Conservation (phyloP, 1,140 invertebrate species). For the Cyrtorhinus lividipennis region DNA sequence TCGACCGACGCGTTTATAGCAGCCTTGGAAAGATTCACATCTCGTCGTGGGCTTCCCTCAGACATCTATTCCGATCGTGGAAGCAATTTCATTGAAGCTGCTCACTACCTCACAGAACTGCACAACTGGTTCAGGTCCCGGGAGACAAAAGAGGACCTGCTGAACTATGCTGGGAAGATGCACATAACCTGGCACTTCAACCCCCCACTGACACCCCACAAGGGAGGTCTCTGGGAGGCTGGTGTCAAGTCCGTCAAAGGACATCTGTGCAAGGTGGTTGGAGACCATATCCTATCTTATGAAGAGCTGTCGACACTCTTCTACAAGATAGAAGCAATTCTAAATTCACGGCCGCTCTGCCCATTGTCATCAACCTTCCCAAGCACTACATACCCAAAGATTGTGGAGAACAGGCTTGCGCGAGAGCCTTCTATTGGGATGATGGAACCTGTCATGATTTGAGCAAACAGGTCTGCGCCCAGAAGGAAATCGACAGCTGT, state of each 20-base stretch:
- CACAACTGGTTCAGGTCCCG: not conserved
- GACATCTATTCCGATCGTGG: conserved; percentile 18
- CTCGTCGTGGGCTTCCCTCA: conserved; percentile 16
- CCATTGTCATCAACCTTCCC: no score
- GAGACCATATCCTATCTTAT: not conserved
- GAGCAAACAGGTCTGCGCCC: no score
- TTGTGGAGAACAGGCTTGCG: no score
- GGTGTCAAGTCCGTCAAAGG: no score
- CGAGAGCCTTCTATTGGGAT: no score
- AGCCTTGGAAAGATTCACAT: conserved; percentile 25
- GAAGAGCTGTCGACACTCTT: not conserved
- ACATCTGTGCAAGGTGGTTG: no score
- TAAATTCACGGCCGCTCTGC: not conserved
- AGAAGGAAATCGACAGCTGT: no score
- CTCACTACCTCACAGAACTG: not conserved
- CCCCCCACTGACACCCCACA: no score
- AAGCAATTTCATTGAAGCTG: conserved; percentile 21
- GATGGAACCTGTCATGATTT: no score
- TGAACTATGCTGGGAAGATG: not conserved
- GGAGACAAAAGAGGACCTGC: not conserved
- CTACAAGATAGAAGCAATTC: not conserved
- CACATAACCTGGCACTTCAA: no score
- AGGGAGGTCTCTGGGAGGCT: no score
- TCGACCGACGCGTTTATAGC: conserved; percentile 24
- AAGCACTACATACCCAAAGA: no score